Evolutionary conservation across 2,797 vertebrate species (phyloP).

Genomic region (Nothura maculosa): DNA sequence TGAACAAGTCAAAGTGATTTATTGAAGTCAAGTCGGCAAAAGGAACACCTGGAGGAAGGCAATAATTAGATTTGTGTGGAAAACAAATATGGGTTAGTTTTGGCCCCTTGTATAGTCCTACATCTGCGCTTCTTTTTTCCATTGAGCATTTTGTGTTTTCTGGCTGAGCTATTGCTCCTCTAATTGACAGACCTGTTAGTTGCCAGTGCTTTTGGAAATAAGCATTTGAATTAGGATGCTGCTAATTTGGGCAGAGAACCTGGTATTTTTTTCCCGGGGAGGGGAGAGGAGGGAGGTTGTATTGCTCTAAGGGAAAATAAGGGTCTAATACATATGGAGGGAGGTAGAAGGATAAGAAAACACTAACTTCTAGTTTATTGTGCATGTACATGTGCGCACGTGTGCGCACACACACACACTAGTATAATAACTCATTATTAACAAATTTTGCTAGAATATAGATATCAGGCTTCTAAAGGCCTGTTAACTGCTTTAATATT

Average conservation of each 20-base stretch:
- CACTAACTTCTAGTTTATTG: neutral
- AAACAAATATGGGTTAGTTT: conserved; percentile 7
- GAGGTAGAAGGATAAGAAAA: neutral
- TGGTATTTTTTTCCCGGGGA: neutral
- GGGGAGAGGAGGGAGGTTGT: neutral
- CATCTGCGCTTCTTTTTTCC: conserved; percentile 6
- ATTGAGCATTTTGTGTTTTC: neutral
- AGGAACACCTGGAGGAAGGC: conserved; percentile 48
- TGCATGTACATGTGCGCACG: no score
- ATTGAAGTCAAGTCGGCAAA: conserved; percentile 62
- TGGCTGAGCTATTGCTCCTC: conserved; percentile 6
- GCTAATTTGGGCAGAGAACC: neutral
- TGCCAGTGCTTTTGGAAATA: conserved; percentile 7
- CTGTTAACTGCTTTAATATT: conserved; percentile 22
- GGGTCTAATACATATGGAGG: rapidly evolving
- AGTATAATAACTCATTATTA: no score
- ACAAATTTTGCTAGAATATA: no score
- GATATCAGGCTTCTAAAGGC: no score
- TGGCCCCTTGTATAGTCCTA: neutral
- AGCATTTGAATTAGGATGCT: neutral
- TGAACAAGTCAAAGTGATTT: conserved; percentile 43
- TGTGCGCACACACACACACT: no score
- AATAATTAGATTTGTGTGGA: conserved; percentile 14
- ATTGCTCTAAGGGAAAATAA: neutral
- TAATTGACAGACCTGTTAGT: neutral